Base-by-base conservation (phyloP, 2,888 invertebrate genomes). In the Disparrhopalites patrizii region DNA sequence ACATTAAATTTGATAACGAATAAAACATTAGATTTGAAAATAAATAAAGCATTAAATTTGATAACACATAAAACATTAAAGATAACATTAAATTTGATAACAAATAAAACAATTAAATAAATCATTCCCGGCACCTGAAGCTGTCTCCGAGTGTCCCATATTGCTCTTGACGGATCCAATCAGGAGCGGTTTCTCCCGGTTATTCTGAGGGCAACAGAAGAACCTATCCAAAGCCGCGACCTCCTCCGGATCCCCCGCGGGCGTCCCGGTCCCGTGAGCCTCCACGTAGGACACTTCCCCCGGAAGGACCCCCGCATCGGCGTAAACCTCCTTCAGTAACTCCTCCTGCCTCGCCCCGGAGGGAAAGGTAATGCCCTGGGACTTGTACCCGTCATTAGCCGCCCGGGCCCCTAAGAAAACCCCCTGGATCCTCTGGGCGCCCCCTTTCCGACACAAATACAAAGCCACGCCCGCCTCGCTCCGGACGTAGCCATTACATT, bases 231-330 rank as follows among this genome's bases (percentile, higher is more conserved):
- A 93, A 0, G 94, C 90, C 79, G 95, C 94, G 2, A 95, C 88
- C 82, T 98, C 98, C 79, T 96, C 92, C 0, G 97, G 97, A 82
- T 98, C 98, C 10, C 98, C 95, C 50, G 88, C 89, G 83, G 95
- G 95, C 13, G 98, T 99, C 60, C 85, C 87, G 62, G 85, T 84
- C 18, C 86, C 87, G 78, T 94, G 95, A 61, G 93, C 91, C 78
- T 95, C 95, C 1, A 95, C 84, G 77, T 87, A 95, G 72, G 86
- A 85, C 61, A 95, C 81, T 1, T 81, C 80, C 3, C 80, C 79
- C 0, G 93, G 91, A 65, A 86, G 83, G 20, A 94, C 80, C 50
- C 85, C 83, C 70, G 89, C 86, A 77, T 86, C 84, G 0, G 79
- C 75, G 76, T 89, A 89, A 57, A 85, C 83, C 68, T 85, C 83